Evolutionary conservation across 2,113 vertebrate genomes (phyloP).

Genomic region (Lonchura striata): DNA sequence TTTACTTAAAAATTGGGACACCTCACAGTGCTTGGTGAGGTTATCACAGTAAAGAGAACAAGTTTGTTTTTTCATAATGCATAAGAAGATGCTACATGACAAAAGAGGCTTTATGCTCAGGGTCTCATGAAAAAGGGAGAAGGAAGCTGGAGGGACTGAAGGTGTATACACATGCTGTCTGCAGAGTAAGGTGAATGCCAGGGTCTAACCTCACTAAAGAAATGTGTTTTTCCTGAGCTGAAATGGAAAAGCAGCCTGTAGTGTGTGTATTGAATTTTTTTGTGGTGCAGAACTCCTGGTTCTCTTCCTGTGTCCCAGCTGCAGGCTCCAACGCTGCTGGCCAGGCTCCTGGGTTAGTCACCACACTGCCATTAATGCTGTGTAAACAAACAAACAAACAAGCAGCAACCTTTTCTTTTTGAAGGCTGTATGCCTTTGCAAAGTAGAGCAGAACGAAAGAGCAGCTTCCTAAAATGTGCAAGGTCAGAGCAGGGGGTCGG

Average conservation of each 20-base stretch:
- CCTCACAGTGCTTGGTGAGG: background rate
- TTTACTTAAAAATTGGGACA: background rate
- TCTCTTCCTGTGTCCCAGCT: background rate
- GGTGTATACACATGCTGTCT: background rate
- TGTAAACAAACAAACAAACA: background rate
- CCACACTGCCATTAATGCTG: background rate
- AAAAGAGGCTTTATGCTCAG: background rate
- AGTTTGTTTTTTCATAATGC: background rate
- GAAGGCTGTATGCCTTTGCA: background rate
- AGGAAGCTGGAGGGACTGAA: background rate
- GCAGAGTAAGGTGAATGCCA: background rate
- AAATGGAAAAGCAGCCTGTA: background rate
- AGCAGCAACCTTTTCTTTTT: background rate
- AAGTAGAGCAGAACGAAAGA: slow-evolving; percentile 14
- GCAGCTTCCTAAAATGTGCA: background rate
- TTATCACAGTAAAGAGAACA: background rate
- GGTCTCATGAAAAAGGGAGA: background rate
- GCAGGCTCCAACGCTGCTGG: background rate
- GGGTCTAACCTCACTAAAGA: background rate
- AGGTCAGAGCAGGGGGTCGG: background rate
- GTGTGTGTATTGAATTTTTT: background rate
- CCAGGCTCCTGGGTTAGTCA: background rate
- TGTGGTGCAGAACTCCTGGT: background rate
- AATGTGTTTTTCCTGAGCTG: background rate
- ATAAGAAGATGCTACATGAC: background rate